Evolutionary conservation across 2,888 invertebrate genomes (phyloP).

Genomic region (Ligdia adustata): DNA sequence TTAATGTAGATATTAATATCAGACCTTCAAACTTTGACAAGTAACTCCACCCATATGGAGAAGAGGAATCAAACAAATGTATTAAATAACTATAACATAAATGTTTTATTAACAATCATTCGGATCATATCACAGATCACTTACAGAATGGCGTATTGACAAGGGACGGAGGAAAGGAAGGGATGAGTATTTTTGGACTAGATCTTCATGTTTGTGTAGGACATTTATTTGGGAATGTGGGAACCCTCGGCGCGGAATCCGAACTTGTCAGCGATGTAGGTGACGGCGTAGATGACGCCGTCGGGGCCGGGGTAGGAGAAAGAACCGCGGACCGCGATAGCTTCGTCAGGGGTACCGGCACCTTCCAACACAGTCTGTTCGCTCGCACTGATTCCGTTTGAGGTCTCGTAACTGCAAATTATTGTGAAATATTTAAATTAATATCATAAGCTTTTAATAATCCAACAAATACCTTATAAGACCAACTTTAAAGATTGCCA

Average conservation of each 20-base stretch:
- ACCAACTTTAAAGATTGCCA: too few species aligned
- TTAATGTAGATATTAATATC: too few species aligned
- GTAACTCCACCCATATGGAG: too few species aligned
- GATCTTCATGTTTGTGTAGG: constrained; percentile 21
- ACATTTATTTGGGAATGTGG: constrained; percentile 59
- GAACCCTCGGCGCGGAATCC: constrained; percentile 80
- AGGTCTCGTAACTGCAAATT: constrained; percentile 56
- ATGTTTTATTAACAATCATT: constrained; percentile 63
- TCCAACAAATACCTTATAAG: too few species aligned
- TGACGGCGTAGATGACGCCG: constrained; percentile 71
- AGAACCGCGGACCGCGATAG: constrained; percentile 53
- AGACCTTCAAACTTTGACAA: too few species aligned
- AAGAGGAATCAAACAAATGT: constrained; percentile 35
- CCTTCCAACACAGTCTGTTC: constrained; percentile 53
- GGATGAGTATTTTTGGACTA: constrained; percentile 40
- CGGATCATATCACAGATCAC: constrained; percentile 77
- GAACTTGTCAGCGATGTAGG: constrained; percentile 78
- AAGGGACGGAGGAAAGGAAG: constrained; percentile 43
- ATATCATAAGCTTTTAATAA: too few species aligned
- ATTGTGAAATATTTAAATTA: too few species aligned
- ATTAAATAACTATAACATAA: constrained; percentile 54
- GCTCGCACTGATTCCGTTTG: constrained; percentile 52
- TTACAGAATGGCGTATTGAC: constrained; percentile 51
- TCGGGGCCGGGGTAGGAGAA: constrained; percentile 71
- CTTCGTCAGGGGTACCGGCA: constrained; percentile 59